Conservation (phyloP, 2,797 vertebrate species). For the Etheostoma nigrum region DNA sequence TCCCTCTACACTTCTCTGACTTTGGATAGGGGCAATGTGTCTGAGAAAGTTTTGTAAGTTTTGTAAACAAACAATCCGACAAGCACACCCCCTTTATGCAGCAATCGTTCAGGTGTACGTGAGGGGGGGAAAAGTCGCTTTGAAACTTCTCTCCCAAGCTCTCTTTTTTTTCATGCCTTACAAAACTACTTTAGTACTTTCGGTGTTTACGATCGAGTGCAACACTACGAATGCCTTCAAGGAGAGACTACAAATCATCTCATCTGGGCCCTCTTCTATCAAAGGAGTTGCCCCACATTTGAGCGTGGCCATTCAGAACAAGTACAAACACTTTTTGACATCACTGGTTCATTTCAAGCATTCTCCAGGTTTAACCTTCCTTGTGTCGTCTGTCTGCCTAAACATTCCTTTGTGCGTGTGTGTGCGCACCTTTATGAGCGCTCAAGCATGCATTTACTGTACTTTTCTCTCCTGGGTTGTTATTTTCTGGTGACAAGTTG, state of each 20-base stretch:
- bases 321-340: background rate
- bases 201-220: background rate
- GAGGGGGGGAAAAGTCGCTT: background rate
- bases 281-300: background rate
- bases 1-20: background rate
- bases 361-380: conserved; percentile 7
- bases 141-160: background rate
- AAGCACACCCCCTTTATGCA: background rate
- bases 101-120: background rate
- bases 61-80: background rate
- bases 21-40: background rate
- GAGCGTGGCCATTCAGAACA: background rate
- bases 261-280: background rate
- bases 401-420: conserved; percentile 32
- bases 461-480: conserved; percentile 39
- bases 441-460: background rate
- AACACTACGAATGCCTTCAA: background rate
- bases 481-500: conserved; percentile 55
- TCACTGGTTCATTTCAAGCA: background rate
- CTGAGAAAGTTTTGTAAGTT: background rate
- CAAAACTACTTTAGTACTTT: background rate
- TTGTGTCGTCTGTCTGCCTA: background rate
- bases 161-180: background rate
- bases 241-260: background rate
- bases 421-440: conserved; percentile 3